Conservation (phyloP, 2,113 vertebrate genomes). For the Petaurus breviceps region DNA sequence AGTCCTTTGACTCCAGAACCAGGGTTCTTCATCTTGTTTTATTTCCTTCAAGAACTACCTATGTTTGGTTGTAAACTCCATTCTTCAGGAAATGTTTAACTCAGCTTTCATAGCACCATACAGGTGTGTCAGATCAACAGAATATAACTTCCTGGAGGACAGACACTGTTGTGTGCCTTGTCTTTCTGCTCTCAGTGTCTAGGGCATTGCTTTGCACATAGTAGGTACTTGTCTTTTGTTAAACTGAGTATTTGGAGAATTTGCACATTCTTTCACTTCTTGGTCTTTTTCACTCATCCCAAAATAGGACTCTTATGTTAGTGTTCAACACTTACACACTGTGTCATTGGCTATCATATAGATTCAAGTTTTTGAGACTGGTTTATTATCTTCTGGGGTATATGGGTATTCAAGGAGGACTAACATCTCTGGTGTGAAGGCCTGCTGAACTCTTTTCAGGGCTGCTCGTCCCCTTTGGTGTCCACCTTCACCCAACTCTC, state of each 20-base stretch:
- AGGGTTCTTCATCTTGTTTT: background rate
- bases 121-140: background rate
- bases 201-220: background rate
- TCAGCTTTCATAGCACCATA: background rate
- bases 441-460: background rate
- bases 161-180: background rate
- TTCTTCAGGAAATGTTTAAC: background rate
- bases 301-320: background rate
- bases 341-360: background rate
- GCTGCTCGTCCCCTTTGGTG: background rate
- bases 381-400: background rate
- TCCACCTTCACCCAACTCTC: background rate
- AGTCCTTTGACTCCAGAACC: background rate
- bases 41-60: background rate
- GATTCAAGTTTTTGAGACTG: background rate
- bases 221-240: background rate
- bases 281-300: background rate
- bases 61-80: background rate
- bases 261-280: background rate
- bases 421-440: background rate
- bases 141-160: background rate
- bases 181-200: background rate
- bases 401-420: background rate
- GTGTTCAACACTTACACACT: background rate
- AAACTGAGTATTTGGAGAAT: too few species aligned